Evolutionary conservation across 2,888 invertebrate genomes (phyloP).

Genomic region (Leucoptera coffeella): DNA sequence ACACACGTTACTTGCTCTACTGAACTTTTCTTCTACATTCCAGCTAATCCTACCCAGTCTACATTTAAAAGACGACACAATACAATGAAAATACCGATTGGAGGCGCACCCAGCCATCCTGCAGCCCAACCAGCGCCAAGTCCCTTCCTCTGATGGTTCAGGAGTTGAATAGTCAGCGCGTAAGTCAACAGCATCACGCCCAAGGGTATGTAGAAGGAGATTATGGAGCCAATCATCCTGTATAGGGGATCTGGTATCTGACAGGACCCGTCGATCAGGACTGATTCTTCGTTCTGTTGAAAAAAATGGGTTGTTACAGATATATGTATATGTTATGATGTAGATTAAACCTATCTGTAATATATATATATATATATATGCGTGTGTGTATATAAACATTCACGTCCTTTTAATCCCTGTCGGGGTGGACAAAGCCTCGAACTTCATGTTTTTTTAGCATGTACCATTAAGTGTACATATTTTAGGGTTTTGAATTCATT

Average conservation of each 20-base stretch:
- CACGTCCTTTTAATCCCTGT: too few species aligned
- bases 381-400: too few species aligned
- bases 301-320: slow-evolving; percentile 6
- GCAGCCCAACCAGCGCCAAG: slow-evolving; percentile 64
- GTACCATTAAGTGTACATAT: too few species aligned
- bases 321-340: too few species aligned
- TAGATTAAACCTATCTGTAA: too few species aligned
- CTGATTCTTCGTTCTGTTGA: slow-evolving; percentile 73
- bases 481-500: too few species aligned
- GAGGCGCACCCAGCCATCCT: slow-evolving; percentile 64
- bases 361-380: too few species aligned
- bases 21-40: too few species aligned
- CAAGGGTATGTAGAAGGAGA: slow-evolving; percentile 93
- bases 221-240: slow-evolving; percentile 88
- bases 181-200: slow-evolving; percentile 95
- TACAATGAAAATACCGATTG: slow-evolving; percentile 30
- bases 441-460: too few species aligned
- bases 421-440: too few species aligned
- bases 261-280: slow-evolving; percentile 76
- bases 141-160: slow-evolving; percentile 78
- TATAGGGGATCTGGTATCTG: slow-evolving; percentile 85
- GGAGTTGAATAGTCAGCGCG: slow-evolving; percentile 79
- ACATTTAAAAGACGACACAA: not conserved
- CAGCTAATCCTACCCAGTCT: too few species aligned
- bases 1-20: too few species aligned